Percentiles rank a stretch among this genome's conserved stretches.
Conservation (phyloP, 1,140 invertebrate genomes). For the Dendrolimus punctatus region DNA sequence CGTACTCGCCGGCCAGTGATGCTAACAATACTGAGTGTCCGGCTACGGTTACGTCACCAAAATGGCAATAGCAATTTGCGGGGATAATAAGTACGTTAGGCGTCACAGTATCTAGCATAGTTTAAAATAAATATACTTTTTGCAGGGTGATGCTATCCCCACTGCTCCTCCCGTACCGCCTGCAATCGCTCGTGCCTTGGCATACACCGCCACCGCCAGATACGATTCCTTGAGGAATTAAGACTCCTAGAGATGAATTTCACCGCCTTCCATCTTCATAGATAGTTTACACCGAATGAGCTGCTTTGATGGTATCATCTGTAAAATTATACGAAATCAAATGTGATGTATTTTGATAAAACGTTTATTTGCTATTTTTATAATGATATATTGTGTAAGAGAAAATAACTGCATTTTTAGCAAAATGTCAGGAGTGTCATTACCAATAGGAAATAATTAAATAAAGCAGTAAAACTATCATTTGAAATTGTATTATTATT, state of each 20-base stretch:
- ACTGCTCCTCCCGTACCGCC: constrained; percentile 60
- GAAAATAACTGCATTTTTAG: too few species aligned
- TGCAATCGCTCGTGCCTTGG: constrained; percentile 62
- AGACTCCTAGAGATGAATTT: constrained; percentile 10
- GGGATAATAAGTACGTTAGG: too few species aligned
- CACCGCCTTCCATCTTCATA: constrained; percentile 10
- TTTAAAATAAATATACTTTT: constrained; percentile 9
- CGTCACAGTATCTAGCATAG: too few species aligned
- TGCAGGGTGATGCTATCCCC: constrained; percentile 64
- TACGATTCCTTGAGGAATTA: constrained; percentile 14
- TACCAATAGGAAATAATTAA: too few species aligned
- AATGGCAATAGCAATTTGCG: too few species aligned
- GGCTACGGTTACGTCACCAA: too few species aligned
- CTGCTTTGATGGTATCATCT: constrained; percentile 1
- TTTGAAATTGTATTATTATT: too few species aligned
- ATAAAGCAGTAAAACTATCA: too few species aligned
- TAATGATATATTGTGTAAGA: background rate
- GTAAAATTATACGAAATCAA: background rate
- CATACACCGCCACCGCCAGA: constrained; percentile 51
- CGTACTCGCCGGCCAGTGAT: too few species aligned
- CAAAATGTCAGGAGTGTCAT: too few species aligned
- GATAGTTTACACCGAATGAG: constrained; percentile 2
- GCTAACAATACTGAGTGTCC: too few species aligned
- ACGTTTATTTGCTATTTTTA: constrained; percentile 3
- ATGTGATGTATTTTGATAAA: constrained; percentile 4